Evolutionary conservation across 92 coral and sea anemone species (phyloP), one percentile per base, ranked within the genome.

Genomic region (Actinernus sp.): DNA sequence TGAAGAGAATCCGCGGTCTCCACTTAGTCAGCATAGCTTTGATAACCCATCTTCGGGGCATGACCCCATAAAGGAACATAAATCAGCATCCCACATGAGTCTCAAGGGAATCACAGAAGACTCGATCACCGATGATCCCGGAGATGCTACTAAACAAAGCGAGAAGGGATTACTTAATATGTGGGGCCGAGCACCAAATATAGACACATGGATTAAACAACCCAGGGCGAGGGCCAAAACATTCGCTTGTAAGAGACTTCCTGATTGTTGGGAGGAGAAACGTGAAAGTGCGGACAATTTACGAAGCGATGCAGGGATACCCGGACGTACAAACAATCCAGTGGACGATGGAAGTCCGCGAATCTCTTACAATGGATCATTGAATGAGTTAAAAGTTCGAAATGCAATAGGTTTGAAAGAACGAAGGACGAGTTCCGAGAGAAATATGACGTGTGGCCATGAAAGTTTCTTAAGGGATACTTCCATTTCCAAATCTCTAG

Each of bases 191-290:
- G 14, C 6, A 6, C 41, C 41, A 6, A 17, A 43, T 19, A 1
- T 44, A 20, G 67, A 70, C 36, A 70, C 66, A 7, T 70, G 78
- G 66, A 58, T 70, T 0, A 57, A 70, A n/a, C 78, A 56, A 30
- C 57, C 65, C 1, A 70, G 31, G 9, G 78, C 26, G 7, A 16
- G 78, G 24, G n/a, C 56, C 20, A 29, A 46, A 5, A 18, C 47
- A n/a, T 3, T 30, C 13, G 63, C 7, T 9, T 45, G 52, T 17
- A 49, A 66, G 19, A 52, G 34, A 55, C 57, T 58, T 9, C 78
- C 78, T 28, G 56, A 49, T 19, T 18, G 10, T 4, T 34, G 41
- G 6, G 52, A 45, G 6, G 52, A 45, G 21, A 18, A 45, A 5
- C 8, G 52, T 12, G 5, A 5, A 8, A 23, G 52, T 45, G 52